phyloP scores from a whole-genome alignment of 2,113 vertebrate species.

The Corythaeola cristata region DNA sequence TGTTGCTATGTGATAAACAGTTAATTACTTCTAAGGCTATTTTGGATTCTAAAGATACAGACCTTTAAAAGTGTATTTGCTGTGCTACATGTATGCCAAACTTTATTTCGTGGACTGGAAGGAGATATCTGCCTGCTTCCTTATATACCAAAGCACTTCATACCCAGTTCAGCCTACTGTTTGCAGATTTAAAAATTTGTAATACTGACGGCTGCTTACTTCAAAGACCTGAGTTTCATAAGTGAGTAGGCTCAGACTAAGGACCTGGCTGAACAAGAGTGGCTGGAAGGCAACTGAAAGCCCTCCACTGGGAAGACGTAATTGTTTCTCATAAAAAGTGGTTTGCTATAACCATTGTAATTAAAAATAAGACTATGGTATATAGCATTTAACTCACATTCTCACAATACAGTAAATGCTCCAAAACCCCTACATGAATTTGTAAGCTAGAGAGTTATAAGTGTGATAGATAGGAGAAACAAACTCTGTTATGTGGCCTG shows the following conservation, averaged over 20 bases:
- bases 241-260: neutral
- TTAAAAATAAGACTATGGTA: neutral
- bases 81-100: neutral
- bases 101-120: neutral
- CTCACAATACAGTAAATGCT: neutral
- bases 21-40: constrained; percentile 14
- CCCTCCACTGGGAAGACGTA: neutral
- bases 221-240: neutral
- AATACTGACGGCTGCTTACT: neutral
- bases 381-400: neutral
- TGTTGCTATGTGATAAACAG: neutral
- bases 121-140: neutral
- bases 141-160: neutral
- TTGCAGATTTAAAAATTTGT: neutral
- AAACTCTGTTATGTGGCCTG: rapidly evolving
- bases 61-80: neutral
- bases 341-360: neutral
- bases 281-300: neutral
- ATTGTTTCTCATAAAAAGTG: neutral
- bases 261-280: neutral
- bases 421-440: neutral
- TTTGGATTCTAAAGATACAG: neutral
- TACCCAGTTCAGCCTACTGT: neutral
- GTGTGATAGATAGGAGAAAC: neutral
- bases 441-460: neutral